Base-by-base conservation (phyloP, 2,797 vertebrate species). In the Chanos chanos region DNA sequence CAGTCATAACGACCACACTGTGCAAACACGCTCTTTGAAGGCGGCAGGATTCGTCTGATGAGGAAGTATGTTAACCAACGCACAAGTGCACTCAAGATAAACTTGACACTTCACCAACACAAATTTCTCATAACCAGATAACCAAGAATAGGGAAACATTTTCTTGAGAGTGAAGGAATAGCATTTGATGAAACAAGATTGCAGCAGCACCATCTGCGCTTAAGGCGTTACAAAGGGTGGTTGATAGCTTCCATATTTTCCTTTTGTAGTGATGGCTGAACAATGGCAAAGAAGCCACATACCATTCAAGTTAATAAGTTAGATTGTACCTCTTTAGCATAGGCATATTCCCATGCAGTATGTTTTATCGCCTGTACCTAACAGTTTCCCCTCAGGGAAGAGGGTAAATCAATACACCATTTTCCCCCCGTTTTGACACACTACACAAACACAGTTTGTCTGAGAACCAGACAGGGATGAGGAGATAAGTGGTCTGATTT, bases 41-140 rank as follows among this genome's bases (percentile, higher is more conserved):
- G 27, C 16, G 24, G 22, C 43, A 43, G 40, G 43, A 75, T 53
- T 69, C 62, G 64, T 71, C 66, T 61, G 66, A 75, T 59, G 68
- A 60, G 37, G 61, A 75, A 71, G 67, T 55, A 49, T n/a, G n/a
- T n/a, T n/a, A n/a, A n/a, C n/a, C n/a, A n/a, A n/a, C 48, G 49
- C 54, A 9, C 57, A 6, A 74, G 61, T 10, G 61, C 63, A 55
- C 16, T 41, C 36, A 37, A 82, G 80, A 85, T 84, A 81, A 82
- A 76, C 18, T 47, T 72, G 70, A 77, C 76, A 55, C 70, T 68
- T 70, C 27, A 63, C 74, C 67, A 76, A 64, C 61, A 41, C 60
- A 73, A 73, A 70, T 70, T 55, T 73, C 57, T 53, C 43, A 55
- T 70, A 79, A 74, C 74, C 53, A 24, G 69, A 81, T 77, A 77